phyloP scores from a whole-genome alignment of 2,113 vertebrate genomes.

The Anguilla rostrata region DNA sequence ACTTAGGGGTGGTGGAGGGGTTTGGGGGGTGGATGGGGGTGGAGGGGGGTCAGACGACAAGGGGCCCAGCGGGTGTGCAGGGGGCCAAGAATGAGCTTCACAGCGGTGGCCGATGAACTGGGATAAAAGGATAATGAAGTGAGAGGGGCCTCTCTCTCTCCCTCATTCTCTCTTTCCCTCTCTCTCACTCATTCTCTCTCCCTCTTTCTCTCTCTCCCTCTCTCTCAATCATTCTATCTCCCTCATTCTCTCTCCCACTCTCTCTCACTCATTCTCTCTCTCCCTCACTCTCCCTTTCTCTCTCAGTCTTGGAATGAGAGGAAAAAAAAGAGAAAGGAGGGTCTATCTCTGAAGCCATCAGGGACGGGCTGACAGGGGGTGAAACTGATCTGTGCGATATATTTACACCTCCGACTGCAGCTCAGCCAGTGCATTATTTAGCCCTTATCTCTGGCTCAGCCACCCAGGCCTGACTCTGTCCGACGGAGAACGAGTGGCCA shows the following conservation, averaged over 20 bases:
- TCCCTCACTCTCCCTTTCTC: too few relatives aligned
- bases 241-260: background rate
- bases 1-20: background rate
- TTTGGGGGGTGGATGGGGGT: background rate
- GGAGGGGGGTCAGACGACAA: conserved; percentile 10
- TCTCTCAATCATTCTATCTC: too few relatives aligned
- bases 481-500: too few relatives aligned
- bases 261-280: too few relatives aligned
- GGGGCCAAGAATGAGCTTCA: conserved; percentile 9
- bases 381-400: background rate
- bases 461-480: background rate
- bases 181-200: too few relatives aligned
- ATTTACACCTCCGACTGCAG: background rate
- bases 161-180: too few relatives aligned
- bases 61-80: conserved; percentile 17
- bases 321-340: background rate
- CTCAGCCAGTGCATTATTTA: background rate
- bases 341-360: conserved; percentile 3
- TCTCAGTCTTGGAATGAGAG: background rate
- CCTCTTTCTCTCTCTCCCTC: too few relatives aligned
- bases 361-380: background rate
- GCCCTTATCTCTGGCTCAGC: background rate
- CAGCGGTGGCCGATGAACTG: background rate
- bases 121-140: background rate
- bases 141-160: too few relatives aligned